Evolutionary conservation across 1,140 invertebrate genomes (phyloP).

Genomic region (Macrobrachium nipponense): DNA sequence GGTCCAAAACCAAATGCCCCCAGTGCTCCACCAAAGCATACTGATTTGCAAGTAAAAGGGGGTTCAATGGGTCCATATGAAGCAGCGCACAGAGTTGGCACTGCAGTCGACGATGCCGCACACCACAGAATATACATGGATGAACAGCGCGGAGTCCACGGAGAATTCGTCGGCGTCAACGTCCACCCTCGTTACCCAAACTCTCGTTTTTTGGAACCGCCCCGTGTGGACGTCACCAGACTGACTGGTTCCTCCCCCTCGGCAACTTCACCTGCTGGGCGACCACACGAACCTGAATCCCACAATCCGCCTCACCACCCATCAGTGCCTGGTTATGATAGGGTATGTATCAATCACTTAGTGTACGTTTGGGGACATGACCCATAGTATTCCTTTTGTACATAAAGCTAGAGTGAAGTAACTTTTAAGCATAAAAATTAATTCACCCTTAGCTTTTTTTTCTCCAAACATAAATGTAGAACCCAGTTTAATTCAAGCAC

Average conservation of each 20-base stretch:
- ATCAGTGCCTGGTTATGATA: conserved; percentile 41
- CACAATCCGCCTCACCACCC: conserved; percentile 28
- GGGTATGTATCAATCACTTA: conserved; percentile 3
- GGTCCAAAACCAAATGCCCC: conserved; percentile 27
- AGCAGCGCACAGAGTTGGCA: conserved; percentile 33
- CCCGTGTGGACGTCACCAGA: conserved; percentile 40
- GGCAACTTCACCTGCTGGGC: conserved; percentile 47
- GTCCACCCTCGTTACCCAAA: conserved; percentile 43
- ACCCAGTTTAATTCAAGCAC: too few species aligned
- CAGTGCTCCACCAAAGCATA: conserved; percentile 14
- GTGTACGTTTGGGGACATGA: conserved; percentile 1
- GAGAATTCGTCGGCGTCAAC: conserved; percentile 38
- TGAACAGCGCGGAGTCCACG: conserved; percentile 35
- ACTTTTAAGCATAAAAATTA: too few species aligned
- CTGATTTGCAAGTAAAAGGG: conserved; percentile 32
- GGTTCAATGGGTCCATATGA: conserved; percentile 26
- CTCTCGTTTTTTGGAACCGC: conserved; percentile 37
- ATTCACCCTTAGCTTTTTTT: too few species aligned
- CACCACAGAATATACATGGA: conserved; percentile 44
- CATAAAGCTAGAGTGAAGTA: too few species aligned
- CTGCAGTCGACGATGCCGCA: conserved; percentile 25
- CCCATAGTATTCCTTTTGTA: too few species aligned
- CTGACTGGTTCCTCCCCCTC: conserved; percentile 47
- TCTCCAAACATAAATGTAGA: too few species aligned
- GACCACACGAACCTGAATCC: conserved; percentile 30